Base-by-base conservation (phyloP, 2,113 vertebrate genomes). In the Felis chaus region DNA sequence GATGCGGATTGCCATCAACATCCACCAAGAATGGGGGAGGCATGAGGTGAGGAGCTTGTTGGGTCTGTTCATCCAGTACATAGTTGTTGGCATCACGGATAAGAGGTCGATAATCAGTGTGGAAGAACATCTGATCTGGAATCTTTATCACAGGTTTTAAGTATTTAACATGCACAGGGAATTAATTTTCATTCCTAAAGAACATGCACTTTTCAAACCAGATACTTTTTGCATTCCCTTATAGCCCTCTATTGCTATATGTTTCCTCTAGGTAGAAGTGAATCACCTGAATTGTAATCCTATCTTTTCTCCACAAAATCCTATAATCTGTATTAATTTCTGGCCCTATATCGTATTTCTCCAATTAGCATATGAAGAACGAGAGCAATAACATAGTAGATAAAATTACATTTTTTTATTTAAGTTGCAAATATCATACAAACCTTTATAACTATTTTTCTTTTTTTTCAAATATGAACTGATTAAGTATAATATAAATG, bases 121-220 rank as follows among this genome's bases (percentile, higher is more conserved):
- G 99, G 99, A 99, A 99, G 98, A 99, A 99, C 99, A 99, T 99
- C 98, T 99, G 99, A 98, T 99, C 99, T 89, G 99, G 99, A 98
- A 99, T 99, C 99, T 99, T 98, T 79, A 81, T 29, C 39, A 95
- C 5, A 97, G 29, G 73, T 41, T 87, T 86, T 96, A 88, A 96
- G 87, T 73, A 92, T 71, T 96, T 95, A 97, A 86, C 18, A 92
- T 15, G n/a, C 25, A 74, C 3, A 87, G 1, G 16, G 18, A 94
- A 89, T 89, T 74, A 91, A 39, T 63, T 83, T 95, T 95, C 39
- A 92, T 81, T 89, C 19, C 53, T 90, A 92, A 31, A 93, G 23
- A 57, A 94, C 19, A 69, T 14, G 36, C 11, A 25, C 48, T 89
- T 95, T 83, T 45, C 48, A 61, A 93, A 91, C 83, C 33, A 95